phyloP scores from a whole-genome alignment of 2,113 vertebrate genomes.

The Petaurus breviceps region DNA sequence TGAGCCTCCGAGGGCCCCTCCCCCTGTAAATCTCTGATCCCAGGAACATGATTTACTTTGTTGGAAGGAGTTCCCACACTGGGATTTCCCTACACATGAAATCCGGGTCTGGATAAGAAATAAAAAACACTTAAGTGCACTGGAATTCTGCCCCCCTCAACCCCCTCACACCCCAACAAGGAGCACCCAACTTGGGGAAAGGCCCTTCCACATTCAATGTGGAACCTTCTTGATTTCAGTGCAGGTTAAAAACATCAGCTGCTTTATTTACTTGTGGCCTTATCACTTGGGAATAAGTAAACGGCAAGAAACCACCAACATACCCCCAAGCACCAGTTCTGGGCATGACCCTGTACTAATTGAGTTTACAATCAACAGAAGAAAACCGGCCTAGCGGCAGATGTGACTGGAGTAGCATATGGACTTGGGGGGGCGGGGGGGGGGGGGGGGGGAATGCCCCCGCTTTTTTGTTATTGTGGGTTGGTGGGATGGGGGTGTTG shows the following conservation, averaged over 20 bases:
- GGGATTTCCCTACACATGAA: neutral
- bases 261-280: neutral
- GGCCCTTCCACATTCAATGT: neutral
- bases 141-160: too few relatives aligned
- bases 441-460: neutral
- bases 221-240: neutral
- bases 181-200: neutral
- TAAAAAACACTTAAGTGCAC: too few relatives aligned
- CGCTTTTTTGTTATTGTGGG: neutral
- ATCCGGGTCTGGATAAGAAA: too few relatives aligned
- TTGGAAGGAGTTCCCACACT: neutral
- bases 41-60: too few relatives aligned
- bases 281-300: neutral
- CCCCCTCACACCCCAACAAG: too few relatives aligned
- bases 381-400: constrained; percentile 11
- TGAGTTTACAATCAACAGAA: neutral
- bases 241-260: neutral
- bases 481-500: neutral
- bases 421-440: constrained; percentile 34
- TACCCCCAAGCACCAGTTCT: neutral
- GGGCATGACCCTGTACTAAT: neutral
- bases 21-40: too few relatives aligned
- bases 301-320: neutral
- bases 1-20: too few relatives aligned
- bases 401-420: constrained; percentile 22